Percentiles rank a stretch among this genome's conserved stretches.
Evolutionary conservation across 2,113 vertebrate genomes (phyloP).

Genomic region (Labeo rohita): DNA sequence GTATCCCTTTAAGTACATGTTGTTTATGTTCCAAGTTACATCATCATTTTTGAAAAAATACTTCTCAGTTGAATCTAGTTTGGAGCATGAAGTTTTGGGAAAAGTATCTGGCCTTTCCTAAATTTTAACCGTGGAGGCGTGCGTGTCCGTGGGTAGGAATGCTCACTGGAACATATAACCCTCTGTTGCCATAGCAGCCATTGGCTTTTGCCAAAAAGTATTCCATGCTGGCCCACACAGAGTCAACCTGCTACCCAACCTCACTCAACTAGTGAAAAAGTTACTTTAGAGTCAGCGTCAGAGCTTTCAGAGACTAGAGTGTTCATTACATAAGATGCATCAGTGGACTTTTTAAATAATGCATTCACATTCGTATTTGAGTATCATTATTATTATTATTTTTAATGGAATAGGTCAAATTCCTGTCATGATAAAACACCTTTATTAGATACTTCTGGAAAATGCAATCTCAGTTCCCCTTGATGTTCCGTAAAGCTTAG

Average conservation of each 20-base stretch:
- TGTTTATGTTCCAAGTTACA: neutral
- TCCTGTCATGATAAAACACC: neutral
- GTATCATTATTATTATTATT: neutral
- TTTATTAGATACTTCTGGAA: neutral
- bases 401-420: neutral
- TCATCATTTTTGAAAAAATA: neutral
- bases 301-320: neutral
- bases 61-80: neutral
- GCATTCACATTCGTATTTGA: neutral
- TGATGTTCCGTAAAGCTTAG: neutral
- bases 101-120: conserved; percentile 25
- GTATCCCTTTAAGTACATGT: neutral
- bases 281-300: neutral
- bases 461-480: neutral
- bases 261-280: conserved; percentile 9
- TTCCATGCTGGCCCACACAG: conserved; percentile 55
- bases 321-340: neutral
- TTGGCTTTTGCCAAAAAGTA: conserved; percentile 47
- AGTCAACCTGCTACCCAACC: conserved; percentile 29
- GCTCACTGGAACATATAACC: conserved; percentile 51
- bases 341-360: neutral
- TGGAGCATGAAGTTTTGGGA: conserved; percentile 11
- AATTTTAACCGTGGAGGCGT: conserved; percentile 29
- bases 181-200: conserved; percentile 60
- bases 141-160: conserved; percentile 43